Evolutionary conservation across 2,797 vertebrate species (phyloP).

Genomic region (Pithecia hirsuta): DNA sequence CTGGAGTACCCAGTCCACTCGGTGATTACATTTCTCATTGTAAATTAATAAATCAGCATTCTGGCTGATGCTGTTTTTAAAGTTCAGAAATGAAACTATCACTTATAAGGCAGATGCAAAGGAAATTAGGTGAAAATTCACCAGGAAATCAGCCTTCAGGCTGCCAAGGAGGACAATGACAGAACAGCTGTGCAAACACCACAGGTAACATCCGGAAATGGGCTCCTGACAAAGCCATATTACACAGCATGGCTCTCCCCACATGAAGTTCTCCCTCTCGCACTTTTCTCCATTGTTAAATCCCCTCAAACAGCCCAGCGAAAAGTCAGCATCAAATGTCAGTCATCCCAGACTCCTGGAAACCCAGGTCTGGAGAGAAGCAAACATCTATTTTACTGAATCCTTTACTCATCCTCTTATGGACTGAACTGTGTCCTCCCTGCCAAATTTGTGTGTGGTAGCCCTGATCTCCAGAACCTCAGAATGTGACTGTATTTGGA

Average conservation of each 20-base stretch:
- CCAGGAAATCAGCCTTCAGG: slow-evolving; percentile 67
- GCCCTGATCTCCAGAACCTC: neutral
- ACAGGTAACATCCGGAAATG: slow-evolving; percentile 53
- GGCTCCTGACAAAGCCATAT: slow-evolving; percentile 53
- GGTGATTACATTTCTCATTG: slow-evolving; percentile 42
- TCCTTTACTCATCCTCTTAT: neutral
- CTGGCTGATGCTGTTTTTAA: slow-evolving; percentile 1
- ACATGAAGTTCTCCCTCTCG: neutral
- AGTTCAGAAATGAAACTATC: slow-evolving; percentile 45
- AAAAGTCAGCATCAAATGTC: slow-evolving; percentile 43
- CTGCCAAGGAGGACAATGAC: slow-evolving; percentile 54
- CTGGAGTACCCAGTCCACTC: neutral
- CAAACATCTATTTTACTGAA: neutral
- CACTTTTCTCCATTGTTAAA: slow-evolving; percentile 47
- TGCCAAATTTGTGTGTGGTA: neutral
- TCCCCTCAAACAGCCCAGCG: neutral
- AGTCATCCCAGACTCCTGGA: slow-evolving; percentile 26
- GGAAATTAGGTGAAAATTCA: slow-evolving; percentile 73
- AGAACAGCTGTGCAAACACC: slow-evolving; percentile 62
- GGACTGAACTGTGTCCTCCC: neutral
- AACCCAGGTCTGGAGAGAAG: neutral
- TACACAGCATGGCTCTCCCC: slow-evolving; percentile 10
- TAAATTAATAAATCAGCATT: slow-evolving; percentile 62
- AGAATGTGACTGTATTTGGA: neutral
- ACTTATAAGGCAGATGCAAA: slow-evolving; percentile 46